These are phyloP conservation scores for Lepeophtheirus salmonis DNA, from an alignment of 1,140 invertebrate genomes.

Conservation along the genomic window DNA sequence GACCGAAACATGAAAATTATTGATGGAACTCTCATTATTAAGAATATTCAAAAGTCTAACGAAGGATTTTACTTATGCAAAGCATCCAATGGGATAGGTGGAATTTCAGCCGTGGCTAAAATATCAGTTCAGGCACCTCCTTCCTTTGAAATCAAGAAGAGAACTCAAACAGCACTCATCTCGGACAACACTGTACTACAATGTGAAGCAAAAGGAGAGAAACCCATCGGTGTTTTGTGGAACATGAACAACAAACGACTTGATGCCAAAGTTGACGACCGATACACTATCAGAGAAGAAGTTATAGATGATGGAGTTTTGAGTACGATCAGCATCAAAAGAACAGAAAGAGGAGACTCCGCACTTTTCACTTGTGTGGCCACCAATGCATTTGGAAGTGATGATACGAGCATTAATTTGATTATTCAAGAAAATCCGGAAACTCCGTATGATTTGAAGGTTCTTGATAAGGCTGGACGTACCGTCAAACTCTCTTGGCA, in stretches of 20 bases:
- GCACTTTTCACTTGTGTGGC: constrained; percentile 84
- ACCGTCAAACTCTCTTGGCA: constrained; percentile 77
- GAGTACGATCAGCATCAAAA: constrained; percentile 68
- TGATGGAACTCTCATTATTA: constrained; percentile 68
- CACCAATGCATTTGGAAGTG: constrained; percentile 80
- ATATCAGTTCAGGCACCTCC: constrained; percentile 84
- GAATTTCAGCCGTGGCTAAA: constrained; percentile 72
- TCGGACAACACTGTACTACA: constrained; percentile 75
- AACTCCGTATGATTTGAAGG: constrained; percentile 68
- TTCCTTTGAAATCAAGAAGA: constrained; percentile 75
- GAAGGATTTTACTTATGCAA: constrained; percentile 89
- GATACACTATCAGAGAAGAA: constrained; percentile 74
- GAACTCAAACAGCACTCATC: constrained; percentile 60
- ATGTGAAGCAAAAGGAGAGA: constrained; percentile 88
- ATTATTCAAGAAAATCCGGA: constrained; percentile 78
- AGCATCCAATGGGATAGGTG: constrained; percentile 84
- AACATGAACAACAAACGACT: constrained; percentile 80
- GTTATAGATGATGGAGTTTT: constrained; percentile 63
- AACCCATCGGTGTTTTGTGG: constrained; percentile 87
- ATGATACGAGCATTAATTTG: constrained; percentile 84
- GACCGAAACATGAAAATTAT: constrained; percentile 71
- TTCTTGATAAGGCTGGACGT: constrained; percentile 72
- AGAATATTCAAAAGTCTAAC: constrained; percentile 72
- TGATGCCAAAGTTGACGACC: constrained; percentile 54
- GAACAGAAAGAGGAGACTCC: constrained; percentile 70